Conservation (phyloP, 2,113 vertebrate species). For the Prochilodus magdalenae region DNA sequence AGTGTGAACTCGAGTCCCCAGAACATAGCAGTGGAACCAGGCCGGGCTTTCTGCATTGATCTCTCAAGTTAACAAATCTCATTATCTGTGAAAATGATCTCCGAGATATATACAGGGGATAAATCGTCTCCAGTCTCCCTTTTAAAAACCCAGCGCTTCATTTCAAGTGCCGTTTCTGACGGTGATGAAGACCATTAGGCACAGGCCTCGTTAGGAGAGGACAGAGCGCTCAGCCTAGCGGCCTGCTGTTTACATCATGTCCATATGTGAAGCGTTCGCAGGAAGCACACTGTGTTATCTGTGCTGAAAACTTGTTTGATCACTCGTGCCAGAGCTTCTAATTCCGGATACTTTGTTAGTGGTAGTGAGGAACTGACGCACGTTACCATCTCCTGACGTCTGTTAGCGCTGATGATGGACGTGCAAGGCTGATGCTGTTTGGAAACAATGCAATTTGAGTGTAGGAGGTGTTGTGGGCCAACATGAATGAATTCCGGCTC, state of each 20-base stretch:
- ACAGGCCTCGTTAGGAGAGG: conserved; percentile 33
- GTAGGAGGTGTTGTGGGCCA: no score
- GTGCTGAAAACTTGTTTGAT: conserved; percentile 16
- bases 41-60: conserved; percentile 35
- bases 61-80: conserved; percentile 50
- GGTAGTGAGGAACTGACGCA: neutral
- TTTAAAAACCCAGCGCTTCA: conserved; percentile 44
- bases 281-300: conserved; percentile 10
- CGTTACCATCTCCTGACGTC: no score
- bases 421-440: no score
- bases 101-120: conserved; percentile 23
- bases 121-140: conserved; percentile 35
- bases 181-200: conserved; percentile 46
- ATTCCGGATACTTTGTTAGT: neutral
- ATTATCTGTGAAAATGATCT: conserved; percentile 59
- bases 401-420: no score
- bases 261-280: neutral
- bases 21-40: neutral
- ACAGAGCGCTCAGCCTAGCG: neutral
- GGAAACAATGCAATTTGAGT: no score
- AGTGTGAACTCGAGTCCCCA: conserved; percentile 4
- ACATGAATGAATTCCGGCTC: no score
- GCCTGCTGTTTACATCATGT: conserved; percentile 12
- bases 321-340: conserved; percentile 6
- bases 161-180: conserved; percentile 42